These are phyloP conservation scores for Synanthedon formicaeformis DNA, from an alignment of 2,888 invertebrate genomes.

Conservation along the genomic window DNA sequence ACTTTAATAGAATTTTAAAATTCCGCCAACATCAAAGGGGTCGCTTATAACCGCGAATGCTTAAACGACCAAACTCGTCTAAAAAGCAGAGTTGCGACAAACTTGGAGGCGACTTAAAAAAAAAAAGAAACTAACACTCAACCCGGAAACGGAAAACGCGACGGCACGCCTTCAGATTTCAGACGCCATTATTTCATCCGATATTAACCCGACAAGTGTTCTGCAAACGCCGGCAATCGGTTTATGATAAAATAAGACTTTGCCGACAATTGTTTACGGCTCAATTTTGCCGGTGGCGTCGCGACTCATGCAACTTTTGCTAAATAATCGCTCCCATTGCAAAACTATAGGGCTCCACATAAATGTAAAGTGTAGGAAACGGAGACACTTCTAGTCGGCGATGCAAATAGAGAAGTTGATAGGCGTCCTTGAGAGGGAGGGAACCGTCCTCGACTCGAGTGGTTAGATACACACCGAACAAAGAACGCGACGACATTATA, in stretches of 20 bases:
- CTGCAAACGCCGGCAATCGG: slow-evolving; percentile 16
- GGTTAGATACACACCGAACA: neutral
- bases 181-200: slow-evolving; percentile 49
- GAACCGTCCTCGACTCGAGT: slow-evolving; percentile 30
- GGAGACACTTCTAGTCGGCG: slow-evolving; percentile 5
- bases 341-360: slow-evolving; percentile 30
- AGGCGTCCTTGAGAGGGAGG: slow-evolving; percentile 29
- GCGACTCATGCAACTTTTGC: slow-evolving; percentile 11
- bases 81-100: slow-evolving; percentile 22
- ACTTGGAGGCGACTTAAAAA: slow-evolving; percentile 18
- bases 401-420: slow-evolving; percentile 13
- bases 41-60: slow-evolving; percentile 20
- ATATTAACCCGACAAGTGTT: slow-evolving; percentile 33
- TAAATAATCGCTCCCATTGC: slow-evolving; percentile 22
- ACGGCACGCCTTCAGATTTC: slow-evolving; percentile 43
- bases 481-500: neutral
- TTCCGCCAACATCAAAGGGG: slow-evolving; percentile 22
- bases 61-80: slow-evolving; percentile 1
- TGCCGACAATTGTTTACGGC: slow-evolving; percentile 26
- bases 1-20: slow-evolving; percentile 17
- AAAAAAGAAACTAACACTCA: slow-evolving; percentile 31
- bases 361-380: slow-evolving; percentile 16
- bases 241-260: slow-evolving; percentile 21
- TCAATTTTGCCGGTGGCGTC: slow-evolving; percentile 31
- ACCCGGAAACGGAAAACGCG: slow-evolving; percentile 43